Conservation (phyloP, 2,113 vertebrate species). For the Cyprinodon brontotheroides region DNA sequence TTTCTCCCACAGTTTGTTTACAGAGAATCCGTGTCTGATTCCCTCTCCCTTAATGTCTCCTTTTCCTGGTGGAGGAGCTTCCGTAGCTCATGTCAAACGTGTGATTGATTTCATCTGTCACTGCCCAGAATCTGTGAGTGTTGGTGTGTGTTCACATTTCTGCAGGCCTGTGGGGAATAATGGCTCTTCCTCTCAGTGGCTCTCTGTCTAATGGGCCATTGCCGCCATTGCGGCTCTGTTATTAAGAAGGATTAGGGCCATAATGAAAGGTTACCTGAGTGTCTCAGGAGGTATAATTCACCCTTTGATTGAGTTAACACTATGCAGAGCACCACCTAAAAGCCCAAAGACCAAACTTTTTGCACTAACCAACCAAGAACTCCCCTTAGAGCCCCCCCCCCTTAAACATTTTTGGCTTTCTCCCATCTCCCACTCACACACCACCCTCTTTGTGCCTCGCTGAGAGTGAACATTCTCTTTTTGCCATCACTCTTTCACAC, state of each 20-base stretch:
- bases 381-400: conserved; percentile 34
- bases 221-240: conserved; percentile 73
- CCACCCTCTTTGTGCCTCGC: conserved; percentile 71
- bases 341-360: conserved; percentile 69
- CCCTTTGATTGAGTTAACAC: conserved; percentile 78
- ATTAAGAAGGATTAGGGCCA: conserved; percentile 78
- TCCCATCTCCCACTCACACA: conserved; percentile 70
- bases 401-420: conserved; percentile 46
- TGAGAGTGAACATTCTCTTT: conserved; percentile 80
- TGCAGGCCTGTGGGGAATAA: conserved; percentile 64
- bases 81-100: conserved; percentile 32
- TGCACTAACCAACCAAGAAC: conserved; percentile 53
- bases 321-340: conserved; percentile 54
- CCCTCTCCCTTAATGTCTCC: not conserved
- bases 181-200: conserved; percentile 62
- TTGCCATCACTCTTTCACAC: conserved; percentile 83
- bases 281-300: conserved; percentile 76
- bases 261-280: conserved; percentile 83
- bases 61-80: conserved; percentile 20
- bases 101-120: conserved; percentile 73
- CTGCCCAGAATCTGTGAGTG: conserved; percentile 47
- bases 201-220: conserved; percentile 76
- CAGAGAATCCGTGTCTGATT: not conserved
- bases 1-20: not conserved
- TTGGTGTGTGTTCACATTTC: conserved; percentile 60